A percentile compares a stretch with the other conserved stretches of the same genome.
These are phyloP conservation scores for Lottia gigantea DNA, from an alignment of 2,888 invertebrate genomes.

Conservation along the genomic window DNA sequence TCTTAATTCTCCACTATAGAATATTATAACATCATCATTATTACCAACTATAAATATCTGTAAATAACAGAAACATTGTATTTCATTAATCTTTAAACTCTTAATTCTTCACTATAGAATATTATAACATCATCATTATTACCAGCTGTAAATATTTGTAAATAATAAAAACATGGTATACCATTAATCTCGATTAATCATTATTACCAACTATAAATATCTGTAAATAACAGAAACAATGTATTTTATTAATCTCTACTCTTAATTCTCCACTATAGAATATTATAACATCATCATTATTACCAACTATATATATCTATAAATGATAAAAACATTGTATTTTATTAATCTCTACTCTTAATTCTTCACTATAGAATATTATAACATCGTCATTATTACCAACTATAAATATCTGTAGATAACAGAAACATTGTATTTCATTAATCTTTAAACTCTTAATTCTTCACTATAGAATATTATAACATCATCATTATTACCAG, in stretches of 20 bases:
- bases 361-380: neutral
- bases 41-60: neutral
- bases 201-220: neutral
- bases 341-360: too few species aligned
- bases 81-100: slow-evolving; percentile 11
- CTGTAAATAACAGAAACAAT: neutral
- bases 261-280: slow-evolving; percentile 12
- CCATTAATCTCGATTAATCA: slow-evolving; percentile 5
- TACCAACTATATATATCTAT: neutral
- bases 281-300: neutral
- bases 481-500: neutral
- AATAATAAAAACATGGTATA: neutral
- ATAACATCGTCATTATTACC: neutral
- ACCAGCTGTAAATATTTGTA: neutral
- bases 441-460: slow-evolving; percentile 2
- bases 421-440: neutral
- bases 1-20: slow-evolving; percentile 14
- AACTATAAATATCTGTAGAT: too few species aligned
- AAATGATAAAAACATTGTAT: too few species aligned
- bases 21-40: slow-evolving; percentile 10
- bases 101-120: slow-evolving; percentile 11
- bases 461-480: slow-evolving; percentile 11
- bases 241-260: neutral
- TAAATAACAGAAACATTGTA: neutral
- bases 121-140: slow-evolving; percentile 9